Conservation (phyloP, 2,888 invertebrate species). For the Synergus laeviventris region DNA sequence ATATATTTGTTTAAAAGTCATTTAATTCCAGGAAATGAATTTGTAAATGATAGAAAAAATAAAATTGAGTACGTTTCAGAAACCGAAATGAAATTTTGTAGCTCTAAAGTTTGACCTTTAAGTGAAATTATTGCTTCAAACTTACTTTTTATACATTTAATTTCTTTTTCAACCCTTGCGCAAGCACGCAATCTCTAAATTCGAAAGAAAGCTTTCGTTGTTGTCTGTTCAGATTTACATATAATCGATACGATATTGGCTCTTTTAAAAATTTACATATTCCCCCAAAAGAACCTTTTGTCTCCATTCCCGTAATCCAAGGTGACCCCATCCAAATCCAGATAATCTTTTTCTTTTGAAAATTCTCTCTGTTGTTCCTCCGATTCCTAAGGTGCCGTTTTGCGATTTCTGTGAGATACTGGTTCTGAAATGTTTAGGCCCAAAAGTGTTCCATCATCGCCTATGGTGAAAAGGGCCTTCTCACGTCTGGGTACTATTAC, state of each 20-base stretch:
- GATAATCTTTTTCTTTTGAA: constrained; percentile 30
- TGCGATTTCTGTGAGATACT: constrained; percentile 75
- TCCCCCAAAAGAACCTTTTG: constrained; percentile 17
- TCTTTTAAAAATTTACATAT: constrained; percentile 13
- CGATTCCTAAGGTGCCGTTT: constrained; percentile 72
- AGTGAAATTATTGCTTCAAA: neutral
- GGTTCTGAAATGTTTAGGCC: constrained; percentile 81
- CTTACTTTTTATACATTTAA: neutral
- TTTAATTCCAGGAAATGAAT: too few species aligned
- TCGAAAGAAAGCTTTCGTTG: constrained; percentile 50
- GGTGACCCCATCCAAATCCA: constrained; percentile 26
- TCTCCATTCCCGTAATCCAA: neutral
- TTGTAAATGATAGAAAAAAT: too few species aligned
- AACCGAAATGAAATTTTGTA: neutral
- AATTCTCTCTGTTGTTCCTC: constrained; percentile 54
- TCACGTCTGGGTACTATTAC: constrained; percentile 93
- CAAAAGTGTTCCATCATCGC: constrained; percentile 95
- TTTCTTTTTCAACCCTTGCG: constrained; percentile 6
- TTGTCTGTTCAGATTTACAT: constrained; percentile 46
- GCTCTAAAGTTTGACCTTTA: neutral
- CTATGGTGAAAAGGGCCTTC: constrained; percentile 95
- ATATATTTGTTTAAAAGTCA: too few species aligned
- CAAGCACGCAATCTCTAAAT: neutral
- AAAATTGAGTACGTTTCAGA: neutral
- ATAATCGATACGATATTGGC: neutral